Evolutionary conservation across 1,140 invertebrate species (phyloP), one percentile per base, ranked within the genome.

Genomic region (Thalassaphorura encarpata): DNA sequence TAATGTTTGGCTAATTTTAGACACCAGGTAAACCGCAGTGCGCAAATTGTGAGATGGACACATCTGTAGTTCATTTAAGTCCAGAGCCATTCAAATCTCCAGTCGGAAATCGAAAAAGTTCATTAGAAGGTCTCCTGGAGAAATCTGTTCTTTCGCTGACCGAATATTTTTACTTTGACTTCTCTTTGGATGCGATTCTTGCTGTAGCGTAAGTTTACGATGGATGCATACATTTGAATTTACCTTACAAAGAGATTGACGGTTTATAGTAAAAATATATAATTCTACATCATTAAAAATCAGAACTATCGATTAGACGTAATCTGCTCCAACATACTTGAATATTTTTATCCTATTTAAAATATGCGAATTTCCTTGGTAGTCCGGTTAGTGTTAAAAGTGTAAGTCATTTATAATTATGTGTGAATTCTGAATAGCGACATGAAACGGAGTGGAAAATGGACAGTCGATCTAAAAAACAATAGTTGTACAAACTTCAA

Each of bases 151-250:
- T 47, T 78, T 81, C 2, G 82, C 87, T 5, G 82, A 84, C 0
- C 45, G 59, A 64, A 27, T 33, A 59, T n/a, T 91, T 93, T 69
- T 89, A 90, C 68, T 92, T 89, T 70, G 89, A 94, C 69, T 67
- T 92, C 21, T 78, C 83, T 6, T 69, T 84, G 24, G 71, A 83
- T 43, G 80, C 83, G 11, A 80, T 90, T 51, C 68, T 80, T n/a
- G 78, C 85, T 1, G 80, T 85, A 64, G 86, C 81, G 80, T 83
- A 74, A 73, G 74, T 74, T 45, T n/a, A 15, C 15, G 11, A 43
- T 43, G 6, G 16, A n/a, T n/a, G 8, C 33, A 36, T 36, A 11
- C n/a, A 36, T 36, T 36, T 26, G 39, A 33, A 23, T 27, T 47
- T 52, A 23, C 41, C 8, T n/a, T n/a, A n/a, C n/a, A n/a, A n/a